Evolutionary conservation across 92 coral and sea anemone genomes (phyloP), one percentile per base, ranked within the genome.

Genomic region (Bergia puertoricense): DNA sequence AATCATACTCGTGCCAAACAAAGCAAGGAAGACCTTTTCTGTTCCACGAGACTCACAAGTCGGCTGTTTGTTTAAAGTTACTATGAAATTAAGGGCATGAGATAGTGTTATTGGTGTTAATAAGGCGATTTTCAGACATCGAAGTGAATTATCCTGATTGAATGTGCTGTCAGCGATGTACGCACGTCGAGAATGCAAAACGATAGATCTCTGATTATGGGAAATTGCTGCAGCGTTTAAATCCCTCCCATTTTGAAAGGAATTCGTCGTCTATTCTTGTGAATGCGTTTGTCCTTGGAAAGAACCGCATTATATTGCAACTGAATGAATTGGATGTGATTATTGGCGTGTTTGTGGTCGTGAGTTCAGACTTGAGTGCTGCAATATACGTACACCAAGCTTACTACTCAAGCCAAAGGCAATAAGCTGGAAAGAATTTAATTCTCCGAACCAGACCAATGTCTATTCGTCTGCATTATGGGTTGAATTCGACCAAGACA

Each of bases 231-330:
- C 75, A 84, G 16, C 79, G 78, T 46, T 15, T 84, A 71, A 84
- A 72, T 84, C 87, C 77, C 87, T 84, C 87, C 87, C 44, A 46
- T 84, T 69, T 82, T 48, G 23, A 37, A 71, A 84, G 87, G 78
- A 72, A 44, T 71, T 84, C 38, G 43, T 51, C 87, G 77, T 71
- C 72, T 46, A 14, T 46, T 84, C 56, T 69, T 84, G 74, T 84
- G 66, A 50, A 84, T 68, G 87, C 44, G 85, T 69, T 74, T 71
- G 22, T 48, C 77, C 44, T 69, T 56, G 68, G 67, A 68, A 45
- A 84, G 79, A 69, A 38, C 57, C 7, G 66, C 15, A 73, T 23
- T 72, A 36, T 10, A 71, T 71, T 71, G 66, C 51, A 48, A 84
- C 45, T 84, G 74, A 45, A 84, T 48, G 67, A 84, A 76, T 84